Evolutionary conservation across 2,888 invertebrate genomes (phyloP).

Genomic region (Charanyca ferruginea): DNA sequence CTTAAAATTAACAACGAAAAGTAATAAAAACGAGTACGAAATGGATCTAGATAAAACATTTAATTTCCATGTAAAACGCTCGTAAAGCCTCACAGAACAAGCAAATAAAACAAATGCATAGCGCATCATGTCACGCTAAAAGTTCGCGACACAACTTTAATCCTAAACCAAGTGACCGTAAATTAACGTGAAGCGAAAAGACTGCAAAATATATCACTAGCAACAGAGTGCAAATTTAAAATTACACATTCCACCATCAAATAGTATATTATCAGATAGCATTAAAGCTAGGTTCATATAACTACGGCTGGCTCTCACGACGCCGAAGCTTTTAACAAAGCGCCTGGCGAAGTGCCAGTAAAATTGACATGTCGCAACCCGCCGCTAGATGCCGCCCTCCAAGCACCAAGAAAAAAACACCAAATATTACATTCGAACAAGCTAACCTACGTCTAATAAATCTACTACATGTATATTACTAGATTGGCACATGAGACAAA

Average conservation of each 20-base stretch:
- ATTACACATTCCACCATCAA: slow-evolving; percentile 61
- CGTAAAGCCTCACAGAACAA: slow-evolving; percentile 18
- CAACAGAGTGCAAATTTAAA: slow-evolving; percentile 68
- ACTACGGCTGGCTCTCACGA: slow-evolving; percentile 72
- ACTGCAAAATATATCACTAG: slow-evolving; percentile 59
- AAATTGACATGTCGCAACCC: slow-evolving; percentile 72
- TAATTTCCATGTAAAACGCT: slow-evolving; percentile 24
- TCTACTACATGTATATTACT: slow-evolving; percentile 72
- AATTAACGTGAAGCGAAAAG: slow-evolving; percentile 50
- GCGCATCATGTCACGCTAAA: slow-evolving; percentile 54
- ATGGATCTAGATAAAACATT: slow-evolving; percentile 29
- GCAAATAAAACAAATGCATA: slow-evolving; percentile 33
- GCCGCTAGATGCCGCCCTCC: slow-evolving; percentile 78
- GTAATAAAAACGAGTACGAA: slow-evolving; percentile 1
- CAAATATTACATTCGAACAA: slow-evolving; percentile 68
- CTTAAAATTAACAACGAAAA: neutral
- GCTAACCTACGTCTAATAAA: slow-evolving; percentile 74
- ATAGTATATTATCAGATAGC: slow-evolving; percentile 68
- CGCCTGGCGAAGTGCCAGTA: slow-evolving; percentile 81
- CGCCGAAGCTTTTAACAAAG: slow-evolving; percentile 83
- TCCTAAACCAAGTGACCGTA: slow-evolving; percentile 47
- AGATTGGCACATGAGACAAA: slow-evolving; percentile 72
- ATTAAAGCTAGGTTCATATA: slow-evolving; percentile 67
- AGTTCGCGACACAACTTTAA: slow-evolving; percentile 47
- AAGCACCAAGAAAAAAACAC: slow-evolving; percentile 66